phyloP scores from a whole-genome alignment of 2,888 invertebrate genomes.

The Oconnorella tubifera region DNA sequence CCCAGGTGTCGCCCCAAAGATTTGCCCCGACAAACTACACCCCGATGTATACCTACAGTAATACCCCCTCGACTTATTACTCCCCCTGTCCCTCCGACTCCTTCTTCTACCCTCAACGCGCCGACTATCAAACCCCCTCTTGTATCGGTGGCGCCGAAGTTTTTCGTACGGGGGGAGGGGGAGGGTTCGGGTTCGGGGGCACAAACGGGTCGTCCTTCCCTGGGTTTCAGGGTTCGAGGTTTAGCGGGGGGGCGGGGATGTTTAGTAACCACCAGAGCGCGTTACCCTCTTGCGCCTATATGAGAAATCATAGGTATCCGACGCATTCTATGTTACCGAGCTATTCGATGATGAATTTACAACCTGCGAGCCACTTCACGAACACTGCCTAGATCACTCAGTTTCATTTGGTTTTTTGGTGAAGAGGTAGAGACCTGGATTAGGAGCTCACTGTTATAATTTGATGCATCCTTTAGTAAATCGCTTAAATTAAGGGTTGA shows the following conservation, averaged over 20 bases:
- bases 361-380: constrained; percentile 11
- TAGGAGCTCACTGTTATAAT: too few relatives aligned
- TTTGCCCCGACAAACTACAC: not conserved
- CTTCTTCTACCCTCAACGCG: too few relatives aligned
- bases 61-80: not conserved
- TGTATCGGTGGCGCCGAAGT: not conserved
- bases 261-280: not conserved
- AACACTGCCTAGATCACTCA: too few relatives aligned
- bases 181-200: constrained; percentile 6
- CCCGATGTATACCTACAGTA: not conserved
- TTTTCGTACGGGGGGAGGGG: not conserved
- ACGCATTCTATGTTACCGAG: not conserved
- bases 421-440: too few relatives aligned
- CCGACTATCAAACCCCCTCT: too few relatives aligned
- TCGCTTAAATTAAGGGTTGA: too few relatives aligned
- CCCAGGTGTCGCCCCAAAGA: not conserved
- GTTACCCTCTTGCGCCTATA: constrained; percentile 16
- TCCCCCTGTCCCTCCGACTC: constrained; percentile 3
- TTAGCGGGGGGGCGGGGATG: constrained; percentile 7
- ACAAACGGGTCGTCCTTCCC: constrained; percentile 1
- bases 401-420: too few relatives aligned
- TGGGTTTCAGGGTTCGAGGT: not conserved
- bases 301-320: not conserved
- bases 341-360: constrained; percentile 15
- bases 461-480: too few relatives aligned